phyloP scores from a whole-genome alignment of 2,797 vertebrate species.

The Coregonus sp. region DNA sequence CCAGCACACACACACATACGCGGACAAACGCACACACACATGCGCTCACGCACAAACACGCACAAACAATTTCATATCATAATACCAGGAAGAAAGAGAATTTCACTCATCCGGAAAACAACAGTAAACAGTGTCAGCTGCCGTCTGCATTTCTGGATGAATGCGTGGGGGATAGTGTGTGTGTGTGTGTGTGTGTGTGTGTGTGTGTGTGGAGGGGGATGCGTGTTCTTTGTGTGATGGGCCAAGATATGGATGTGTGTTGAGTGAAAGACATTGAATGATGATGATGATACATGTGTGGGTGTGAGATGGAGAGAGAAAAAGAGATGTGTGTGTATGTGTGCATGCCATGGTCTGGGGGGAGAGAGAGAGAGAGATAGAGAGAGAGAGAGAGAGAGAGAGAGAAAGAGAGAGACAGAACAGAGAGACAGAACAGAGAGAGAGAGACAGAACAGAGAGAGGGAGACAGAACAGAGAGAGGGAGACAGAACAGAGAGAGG shows the following conservation, averaged over 20 bases:
- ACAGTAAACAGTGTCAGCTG: not conserved
- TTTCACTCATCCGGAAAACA: too few species aligned
- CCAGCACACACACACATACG: conserved; percentile 11
- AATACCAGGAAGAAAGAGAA: conserved; percentile 19
- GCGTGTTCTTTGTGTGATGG: not conserved
- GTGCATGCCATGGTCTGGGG: not conserved
- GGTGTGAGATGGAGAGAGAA: not conserved
- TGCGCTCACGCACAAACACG: conserved; percentile 3
- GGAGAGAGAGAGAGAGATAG: not conserved
- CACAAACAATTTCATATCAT: conserved; percentile 17
- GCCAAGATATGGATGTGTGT: conserved; percentile 9
- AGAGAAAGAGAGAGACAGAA: not conserved
- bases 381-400: conserved; percentile 10
- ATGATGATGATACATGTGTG: not conserved
- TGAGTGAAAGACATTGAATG: not conserved
- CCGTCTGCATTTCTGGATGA: conserved; percentile 23
- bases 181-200: too few species aligned
- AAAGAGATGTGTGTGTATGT: conserved; percentile 16
- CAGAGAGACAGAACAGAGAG: not conserved
- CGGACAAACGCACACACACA: not conserved
- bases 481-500: not conserved
- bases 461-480: conserved; percentile 12
- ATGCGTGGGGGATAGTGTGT: not conserved
- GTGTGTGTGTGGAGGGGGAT: not conserved
- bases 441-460: conserved; percentile 14